These are phyloP conservation scores for Rousettus madagascariensis DNA, from an alignment of 2,797 vertebrate species.

Conservation along the genomic window DNA sequence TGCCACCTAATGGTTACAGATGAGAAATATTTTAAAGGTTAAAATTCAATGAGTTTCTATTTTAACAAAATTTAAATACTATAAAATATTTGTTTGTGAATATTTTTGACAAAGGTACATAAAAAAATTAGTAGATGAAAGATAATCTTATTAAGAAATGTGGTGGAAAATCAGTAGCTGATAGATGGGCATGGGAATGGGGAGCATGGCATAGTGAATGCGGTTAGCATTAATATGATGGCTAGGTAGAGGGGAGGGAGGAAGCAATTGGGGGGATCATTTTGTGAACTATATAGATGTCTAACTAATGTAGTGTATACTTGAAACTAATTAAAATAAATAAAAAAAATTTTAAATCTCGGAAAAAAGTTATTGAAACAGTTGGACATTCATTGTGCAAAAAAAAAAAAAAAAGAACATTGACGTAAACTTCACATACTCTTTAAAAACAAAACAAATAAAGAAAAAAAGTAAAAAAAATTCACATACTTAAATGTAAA, in stretches of 20 bases:
- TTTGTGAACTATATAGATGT: too few relatives aligned
- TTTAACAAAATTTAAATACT: not conserved
- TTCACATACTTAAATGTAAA: not conserved
- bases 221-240: too few relatives aligned
- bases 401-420: not conserved
- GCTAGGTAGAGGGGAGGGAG: too few relatives aligned
- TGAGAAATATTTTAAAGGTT: not conserved
- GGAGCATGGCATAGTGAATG: too few relatives aligned
- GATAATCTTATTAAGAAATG: not conserved
- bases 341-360: too few relatives aligned
- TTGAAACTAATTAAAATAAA: too few relatives aligned
- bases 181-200: too few relatives aligned
- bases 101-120: not conserved
- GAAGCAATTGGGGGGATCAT: too few relatives aligned
- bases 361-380: not conserved
- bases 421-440: not conserved
- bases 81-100: not conserved
- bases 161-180: too few relatives aligned
- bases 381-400: not conserved
- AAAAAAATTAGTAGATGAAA: not conserved
- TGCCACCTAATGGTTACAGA: slow-evolving; percentile 61
- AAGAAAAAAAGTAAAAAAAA: not conserved
- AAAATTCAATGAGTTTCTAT: not conserved
- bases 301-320: too few relatives aligned
- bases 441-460: not conserved